phyloP scores from a whole-genome alignment of 2,888 invertebrate species.

The Melanophora roralis region DNA sequence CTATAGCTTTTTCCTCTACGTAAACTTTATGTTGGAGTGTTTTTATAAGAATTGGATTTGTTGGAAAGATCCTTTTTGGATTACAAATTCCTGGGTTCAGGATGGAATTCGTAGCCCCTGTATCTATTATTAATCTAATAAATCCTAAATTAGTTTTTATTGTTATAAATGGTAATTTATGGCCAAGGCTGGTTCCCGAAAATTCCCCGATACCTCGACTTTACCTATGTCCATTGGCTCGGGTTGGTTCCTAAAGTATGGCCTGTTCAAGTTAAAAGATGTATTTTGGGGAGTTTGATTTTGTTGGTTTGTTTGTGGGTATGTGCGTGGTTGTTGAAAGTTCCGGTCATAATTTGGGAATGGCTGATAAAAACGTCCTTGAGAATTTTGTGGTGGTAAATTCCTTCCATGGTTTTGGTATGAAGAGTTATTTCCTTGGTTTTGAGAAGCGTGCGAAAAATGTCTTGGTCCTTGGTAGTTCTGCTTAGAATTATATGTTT shows the following conservation, averaged over 20 bases:
- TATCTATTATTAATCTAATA: conserved; percentile 5
- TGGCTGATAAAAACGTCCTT: too few species aligned
- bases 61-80: conserved; percentile 1
- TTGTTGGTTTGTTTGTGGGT: neutral
- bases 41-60: conserved; percentile 6
- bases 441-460: too few species aligned
- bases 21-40: conserved; percentile 14
- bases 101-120: conserved; percentile 20
- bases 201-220: conserved; percentile 26
- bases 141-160: conserved; percentile 37
- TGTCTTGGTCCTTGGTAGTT: too few species aligned
- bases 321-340: neutral
- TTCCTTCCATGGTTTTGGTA: neutral
- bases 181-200: neutral
- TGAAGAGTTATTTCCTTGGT: neutral
- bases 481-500: conserved; percentile 54
- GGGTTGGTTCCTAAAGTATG: conserved; percentile 7
- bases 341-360: too few species aligned
- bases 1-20: conserved; percentile 2
- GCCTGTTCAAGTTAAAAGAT: neutral
- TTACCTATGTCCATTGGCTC: conserved; percentile 50
- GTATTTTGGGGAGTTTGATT: neutral
- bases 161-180: conserved; percentile 46
- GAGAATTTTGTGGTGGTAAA: too few species aligned
- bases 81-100: conserved; percentile 11